Evolutionary conservation across 2,113 vertebrate genomes (phyloP).

Genomic region (Delphinus delphis): DNA sequence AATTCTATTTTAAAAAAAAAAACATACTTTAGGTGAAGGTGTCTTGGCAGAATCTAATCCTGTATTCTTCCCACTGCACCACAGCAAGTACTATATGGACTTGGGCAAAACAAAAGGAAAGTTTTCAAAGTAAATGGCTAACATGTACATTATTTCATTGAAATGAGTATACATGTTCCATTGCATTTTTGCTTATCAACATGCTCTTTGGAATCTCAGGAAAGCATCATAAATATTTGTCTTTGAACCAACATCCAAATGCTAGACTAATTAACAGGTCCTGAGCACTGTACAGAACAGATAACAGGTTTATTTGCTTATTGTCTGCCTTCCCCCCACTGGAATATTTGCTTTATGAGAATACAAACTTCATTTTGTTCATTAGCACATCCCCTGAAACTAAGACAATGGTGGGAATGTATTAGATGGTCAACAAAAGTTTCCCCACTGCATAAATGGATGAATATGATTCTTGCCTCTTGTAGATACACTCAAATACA

Average conservation of each 20-base stretch:
- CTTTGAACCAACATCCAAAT: conserved; percentile 42
- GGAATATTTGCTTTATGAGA: conserved; percentile 35
- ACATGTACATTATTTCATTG: conserved; percentile 23
- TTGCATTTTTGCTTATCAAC: conserved; percentile 35
- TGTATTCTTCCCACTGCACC: background rate
- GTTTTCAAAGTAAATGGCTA: conserved; percentile 32
- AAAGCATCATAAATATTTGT: conserved; percentile 59
- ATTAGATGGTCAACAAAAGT: background rate
- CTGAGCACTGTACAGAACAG: background rate
- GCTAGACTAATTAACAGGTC: conserved; percentile 16
- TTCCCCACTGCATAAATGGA: background rate
- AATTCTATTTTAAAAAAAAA: background rate
- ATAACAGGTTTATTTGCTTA: conserved; percentile 41
- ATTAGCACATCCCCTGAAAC: background rate
- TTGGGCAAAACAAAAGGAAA: background rate
- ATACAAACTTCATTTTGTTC: background rate
- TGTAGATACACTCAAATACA: background rate
- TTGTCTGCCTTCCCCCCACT: background rate
- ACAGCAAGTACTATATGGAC: background rate
- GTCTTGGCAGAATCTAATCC: background rate
- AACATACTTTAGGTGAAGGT: background rate
- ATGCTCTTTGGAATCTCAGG: conserved; percentile 22
- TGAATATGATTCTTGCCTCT: background rate
- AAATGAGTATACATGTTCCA: background rate
- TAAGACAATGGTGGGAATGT: conserved; percentile 20